A percentile compares a stretch with the other conserved stretches of the same genome.
These are phyloP conservation scores for Acrocera orbiculus DNA, from an alignment of 2,888 invertebrate genomes.

Conservation along the genomic window DNA sequence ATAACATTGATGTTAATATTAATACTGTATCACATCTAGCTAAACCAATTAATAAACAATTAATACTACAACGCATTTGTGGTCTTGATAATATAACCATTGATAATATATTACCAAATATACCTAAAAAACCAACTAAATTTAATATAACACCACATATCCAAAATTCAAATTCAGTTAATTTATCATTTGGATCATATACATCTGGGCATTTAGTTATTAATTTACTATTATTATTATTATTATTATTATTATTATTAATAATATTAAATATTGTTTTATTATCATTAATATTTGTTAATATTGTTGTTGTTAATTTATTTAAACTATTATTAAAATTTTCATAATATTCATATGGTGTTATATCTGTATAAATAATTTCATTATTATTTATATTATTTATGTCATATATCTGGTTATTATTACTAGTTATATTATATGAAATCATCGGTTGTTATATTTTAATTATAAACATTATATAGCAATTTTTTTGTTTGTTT, in stretches of 20 bases:
- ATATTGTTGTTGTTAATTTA: too few relatives aligned
- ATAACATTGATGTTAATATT: conserved; percentile 65
- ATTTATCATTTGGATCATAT: conserved; percentile 18
- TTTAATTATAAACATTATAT: too few relatives aligned
- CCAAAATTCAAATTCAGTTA: conserved; percentile 54
- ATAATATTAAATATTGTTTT: not conserved
- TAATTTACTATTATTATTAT: conserved; percentile 1
- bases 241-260: not conserved
- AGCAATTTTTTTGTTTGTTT: too few relatives aligned
- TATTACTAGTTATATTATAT: conserved; percentile 8
- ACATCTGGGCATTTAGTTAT: conserved; percentile 8
- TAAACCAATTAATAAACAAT: conserved; percentile 81
- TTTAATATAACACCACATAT: conserved; percentile 68
- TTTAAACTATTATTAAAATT: too few relatives aligned
- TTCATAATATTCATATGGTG: too few relatives aligned
- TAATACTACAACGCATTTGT: conserved; percentile 91
- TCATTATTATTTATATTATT: not conserved
- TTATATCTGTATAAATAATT: too few relatives aligned
- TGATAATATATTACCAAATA: conserved; percentile 78
- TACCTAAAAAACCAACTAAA: conserved; percentile 61
- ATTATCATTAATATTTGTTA: too few relatives aligned
- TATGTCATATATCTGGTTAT: conserved; percentile 5
- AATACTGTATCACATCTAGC: conserved; percentile 87
- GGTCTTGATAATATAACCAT: conserved; percentile 81
- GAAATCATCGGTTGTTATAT: conserved; percentile 12